These are phyloP conservation scores for Montipora cactus DNA, from an alignment of 64 coral and sea anemone genomes.

Conservation along the genomic window DNA sequence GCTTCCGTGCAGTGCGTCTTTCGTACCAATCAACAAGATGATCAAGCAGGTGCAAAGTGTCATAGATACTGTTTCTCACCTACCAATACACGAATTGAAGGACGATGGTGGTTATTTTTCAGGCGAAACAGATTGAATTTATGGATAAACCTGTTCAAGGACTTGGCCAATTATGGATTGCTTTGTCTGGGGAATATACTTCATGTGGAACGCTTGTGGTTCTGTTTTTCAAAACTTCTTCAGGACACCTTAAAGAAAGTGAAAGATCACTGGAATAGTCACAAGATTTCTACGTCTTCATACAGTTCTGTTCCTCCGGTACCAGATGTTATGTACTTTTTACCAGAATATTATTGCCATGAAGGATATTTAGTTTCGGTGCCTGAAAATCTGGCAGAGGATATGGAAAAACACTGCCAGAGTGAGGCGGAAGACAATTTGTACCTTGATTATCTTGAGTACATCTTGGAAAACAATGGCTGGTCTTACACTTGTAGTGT, in stretches of 20 bases:
- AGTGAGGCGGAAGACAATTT: slow-evolving; percentile 18
- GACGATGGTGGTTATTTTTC: background rate
- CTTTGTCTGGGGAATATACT: too few relatives aligned
- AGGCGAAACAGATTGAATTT: too few relatives aligned
- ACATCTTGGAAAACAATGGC: slow-evolving; percentile 13
- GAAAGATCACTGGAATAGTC: slow-evolving; percentile 37
- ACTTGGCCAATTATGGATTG: too few relatives aligned
- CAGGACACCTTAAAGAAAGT: slow-evolving; percentile 27
- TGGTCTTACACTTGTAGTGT: background rate
- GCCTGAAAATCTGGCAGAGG: slow-evolving; percentile 15
- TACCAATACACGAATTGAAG: too few relatives aligned
- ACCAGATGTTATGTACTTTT: slow-evolving; percentile 43
- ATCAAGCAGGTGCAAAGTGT: background rate
- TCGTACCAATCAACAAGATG: background rate
- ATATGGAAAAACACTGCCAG: slow-evolving; percentile 27
- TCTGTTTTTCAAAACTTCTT: background rate
- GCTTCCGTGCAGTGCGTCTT: background rate
- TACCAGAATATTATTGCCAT: slow-evolving; percentile 29
- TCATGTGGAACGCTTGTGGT: slow-evolving; percentile 16
- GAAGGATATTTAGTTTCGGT: slow-evolving; percentile 28
- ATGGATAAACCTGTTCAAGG: too few relatives aligned
- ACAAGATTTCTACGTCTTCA: background rate
- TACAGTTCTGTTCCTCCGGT: slow-evolving; percentile 17
- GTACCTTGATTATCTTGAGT: slow-evolving; percentile 33
- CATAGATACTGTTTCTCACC: background rate